Base-by-base conservation (phyloP, 2,113 vertebrate genomes). In the Pangasianodon gigas region DNA sequence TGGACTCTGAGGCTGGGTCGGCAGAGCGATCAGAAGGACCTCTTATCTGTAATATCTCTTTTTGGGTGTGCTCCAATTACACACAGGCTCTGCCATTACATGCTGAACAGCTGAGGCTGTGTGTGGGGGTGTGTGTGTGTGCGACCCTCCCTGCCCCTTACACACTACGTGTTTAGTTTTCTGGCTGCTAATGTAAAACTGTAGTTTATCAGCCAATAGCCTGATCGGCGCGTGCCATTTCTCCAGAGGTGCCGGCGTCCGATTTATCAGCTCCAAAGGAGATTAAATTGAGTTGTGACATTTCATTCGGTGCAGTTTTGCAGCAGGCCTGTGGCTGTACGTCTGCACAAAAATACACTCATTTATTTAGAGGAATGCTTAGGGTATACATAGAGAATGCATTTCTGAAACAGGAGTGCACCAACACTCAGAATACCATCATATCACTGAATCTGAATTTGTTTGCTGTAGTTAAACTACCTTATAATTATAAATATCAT, bases 11-110 rank as follows among this genome's bases (percentile, higher is more conserved):
- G 87, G 90, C 91, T 88, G n/a, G 90, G 88, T 62, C 87, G 85
- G 77, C 21, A 85, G 87, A 29, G 90, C 37, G 74, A 92, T 90
- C 56, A 90, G 65, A 96, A 96, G 94, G 93, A 95, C 95, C 95
- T 96, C 93, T 92, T 90, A 89, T 90, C 80, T 58, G 51, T 82
- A 90, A 84, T 87, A 48, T 92, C 81, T 87, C 54, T 88, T 56
- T 93, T 29, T 88, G 81, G 56, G 62, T 52, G 44, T 75, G 74
- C 85, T 69, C 74, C 82, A 83, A 88, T 91, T 90, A 91, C 26
- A 65, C 46, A 86, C 56, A 6, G 10, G 84, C 51, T 46, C 71
- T 6, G 26, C 75, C 48, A 58, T 84, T 56, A 88, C 51, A 83
- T 56, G 48, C 51, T 60, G 82, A 62, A 81, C 52, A 88, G 62